Conservation (phyloP, 2,888 invertebrate species). For the Amblyjoppa fuscipennis region DNA sequence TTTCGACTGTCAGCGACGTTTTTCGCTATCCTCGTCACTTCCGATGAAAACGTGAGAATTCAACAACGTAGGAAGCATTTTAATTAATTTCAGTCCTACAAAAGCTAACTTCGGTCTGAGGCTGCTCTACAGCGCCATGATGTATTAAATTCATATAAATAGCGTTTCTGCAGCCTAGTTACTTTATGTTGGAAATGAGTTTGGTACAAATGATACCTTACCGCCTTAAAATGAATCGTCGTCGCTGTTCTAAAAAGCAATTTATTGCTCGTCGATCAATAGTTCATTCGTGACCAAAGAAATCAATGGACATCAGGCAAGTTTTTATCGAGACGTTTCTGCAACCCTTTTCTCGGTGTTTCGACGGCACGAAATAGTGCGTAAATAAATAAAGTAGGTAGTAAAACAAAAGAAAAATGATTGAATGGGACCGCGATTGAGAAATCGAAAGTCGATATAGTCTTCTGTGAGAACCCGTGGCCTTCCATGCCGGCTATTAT, state of each 20-base stretch:
- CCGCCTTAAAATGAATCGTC: neutral
- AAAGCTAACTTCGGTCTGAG: neutral
- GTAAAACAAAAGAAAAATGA: slow-evolving; percentile 49
- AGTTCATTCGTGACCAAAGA: neutral
- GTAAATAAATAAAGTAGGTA: neutral
- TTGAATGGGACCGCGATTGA: slow-evolving; percentile 67
- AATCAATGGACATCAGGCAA: neutral
- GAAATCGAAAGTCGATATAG: slow-evolving; percentile 60
- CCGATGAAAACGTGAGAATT: neutral
- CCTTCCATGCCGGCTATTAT: neutral
- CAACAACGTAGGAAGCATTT: neutral
- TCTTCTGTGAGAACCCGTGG: neutral
- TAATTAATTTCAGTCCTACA: neutral
- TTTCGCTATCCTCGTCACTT: neutral
- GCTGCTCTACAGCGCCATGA: neutral
- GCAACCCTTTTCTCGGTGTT: neutral
- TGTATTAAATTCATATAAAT: neutral
- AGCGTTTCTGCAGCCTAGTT: neutral
- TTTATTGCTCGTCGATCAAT: neutral
- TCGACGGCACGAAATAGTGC: slow-evolving; percentile 1
- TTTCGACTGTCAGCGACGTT: neutral
- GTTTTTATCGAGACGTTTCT: neutral
- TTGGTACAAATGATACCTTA: neutral
- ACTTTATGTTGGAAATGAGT: neutral
- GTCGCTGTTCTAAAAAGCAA: neutral